Percentiles rank a stretch among this genome's conserved stretches.
Evolutionary conservation across 2,797 vertebrate genomes (phyloP).

Genomic region (Kryptolebias ocellatus): DNA sequence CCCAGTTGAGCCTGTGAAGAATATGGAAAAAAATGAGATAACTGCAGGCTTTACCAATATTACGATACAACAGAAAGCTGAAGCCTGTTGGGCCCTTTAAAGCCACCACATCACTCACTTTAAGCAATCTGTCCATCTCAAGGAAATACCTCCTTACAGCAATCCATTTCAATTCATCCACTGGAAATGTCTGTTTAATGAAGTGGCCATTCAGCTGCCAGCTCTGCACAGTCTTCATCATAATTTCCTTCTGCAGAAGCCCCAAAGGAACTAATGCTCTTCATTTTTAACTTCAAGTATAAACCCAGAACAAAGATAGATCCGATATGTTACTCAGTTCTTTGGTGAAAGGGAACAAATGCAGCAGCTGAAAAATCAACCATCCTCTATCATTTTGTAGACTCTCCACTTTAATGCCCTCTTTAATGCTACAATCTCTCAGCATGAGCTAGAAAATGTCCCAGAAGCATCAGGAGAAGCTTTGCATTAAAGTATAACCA

Average conservation of each 20-base stretch:
- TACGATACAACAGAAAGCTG: slow-evolving; percentile 44
- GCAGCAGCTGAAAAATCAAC: slow-evolving; percentile 20
- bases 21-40: slow-evolving; percentile 62
- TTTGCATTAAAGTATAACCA: slow-evolving; percentile 44
- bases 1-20: slow-evolving; percentile 46
- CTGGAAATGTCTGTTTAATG: slow-evolving; percentile 60
- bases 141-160: slow-evolving; percentile 74
- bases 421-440: slow-evolving; percentile 30
- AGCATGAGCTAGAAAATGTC: slow-evolving; percentile 51
- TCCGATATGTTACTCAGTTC: slow-evolving; percentile 22
- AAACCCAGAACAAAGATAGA: slow-evolving; percentile 50
- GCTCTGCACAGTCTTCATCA: slow-evolving; percentile 49
- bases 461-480: slow-evolving; percentile 45
- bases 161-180: slow-evolving; percentile 58
- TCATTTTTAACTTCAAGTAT: slow-evolving; percentile 48
- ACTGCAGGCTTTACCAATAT: slow-evolving; percentile 57
- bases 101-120: slow-evolving; percentile 71
- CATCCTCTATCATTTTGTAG: slow-evolving; percentile 20
- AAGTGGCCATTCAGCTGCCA: slow-evolving; percentile 51
- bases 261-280: slow-evolving; percentile 35
- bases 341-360: slow-evolving; percentile 49
- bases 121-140: slow-evolving; percentile 67
- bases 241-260: slow-evolving; percentile 50
- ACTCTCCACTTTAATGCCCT: slow-evolving; percentile 20
- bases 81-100: slow-evolving; percentile 58